phyloP scores from a whole-genome alignment of 2,797 vertebrate species.

The Calcarius lapponicus region DNA sequence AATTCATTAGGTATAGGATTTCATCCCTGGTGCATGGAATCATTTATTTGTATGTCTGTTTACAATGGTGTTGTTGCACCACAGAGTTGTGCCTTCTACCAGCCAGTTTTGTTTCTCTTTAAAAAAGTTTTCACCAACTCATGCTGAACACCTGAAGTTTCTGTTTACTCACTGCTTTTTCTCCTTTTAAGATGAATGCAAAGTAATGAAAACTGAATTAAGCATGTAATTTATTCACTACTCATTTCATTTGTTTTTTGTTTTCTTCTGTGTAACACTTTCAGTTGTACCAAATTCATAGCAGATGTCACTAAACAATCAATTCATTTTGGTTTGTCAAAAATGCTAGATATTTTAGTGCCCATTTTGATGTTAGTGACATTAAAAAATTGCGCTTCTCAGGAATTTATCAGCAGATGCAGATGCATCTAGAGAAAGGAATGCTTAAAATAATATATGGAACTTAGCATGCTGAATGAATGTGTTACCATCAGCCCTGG shows the following conservation, averaged over 20 bases:
- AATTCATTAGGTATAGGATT: neutral
- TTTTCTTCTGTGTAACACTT: neutral
- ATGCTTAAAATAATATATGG: neutral
- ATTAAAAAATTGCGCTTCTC: neutral
- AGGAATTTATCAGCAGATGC: neutral
- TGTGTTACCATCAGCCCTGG: neutral
- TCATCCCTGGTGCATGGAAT: neutral
- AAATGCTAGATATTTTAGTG: neutral
- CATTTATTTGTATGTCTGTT: conserved; percentile 1
- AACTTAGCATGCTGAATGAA: neutral
- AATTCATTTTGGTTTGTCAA: neutral
- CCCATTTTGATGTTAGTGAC: neutral
- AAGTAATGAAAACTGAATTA: conserved; percentile 19
- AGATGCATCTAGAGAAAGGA: neutral
- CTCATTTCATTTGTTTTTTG: neutral
- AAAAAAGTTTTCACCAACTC: neutral
- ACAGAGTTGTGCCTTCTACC: neutral
- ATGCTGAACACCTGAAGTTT: neutral
- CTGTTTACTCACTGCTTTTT: neutral
- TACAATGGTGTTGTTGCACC: neutral
- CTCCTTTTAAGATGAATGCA: neutral
- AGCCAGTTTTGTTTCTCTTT: neutral
- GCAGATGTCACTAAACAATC: neutral
- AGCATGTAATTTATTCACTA: neutral
- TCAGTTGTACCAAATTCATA: neutral